These are phyloP conservation scores for Scaptomyza graminum DNA, from an alignment of 1,140 invertebrate species.

Conservation along the genomic window DNA sequence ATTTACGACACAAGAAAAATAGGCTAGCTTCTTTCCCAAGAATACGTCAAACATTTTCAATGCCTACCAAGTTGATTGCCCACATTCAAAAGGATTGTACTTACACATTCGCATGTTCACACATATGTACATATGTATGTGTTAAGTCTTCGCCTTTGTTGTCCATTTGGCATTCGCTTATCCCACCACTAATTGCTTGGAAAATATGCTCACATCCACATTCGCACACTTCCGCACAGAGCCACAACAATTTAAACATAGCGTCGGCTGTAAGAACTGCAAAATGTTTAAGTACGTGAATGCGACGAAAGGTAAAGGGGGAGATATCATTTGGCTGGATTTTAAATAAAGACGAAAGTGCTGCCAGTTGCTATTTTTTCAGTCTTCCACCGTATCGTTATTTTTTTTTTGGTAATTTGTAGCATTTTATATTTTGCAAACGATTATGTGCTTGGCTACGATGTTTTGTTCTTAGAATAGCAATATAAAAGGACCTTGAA, in stretches of 20 bases:
- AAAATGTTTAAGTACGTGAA: conserved; percentile 43
- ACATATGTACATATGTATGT: conserved; percentile 1
- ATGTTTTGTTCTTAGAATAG: conserved; percentile 8
- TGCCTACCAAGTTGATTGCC: conserved; percentile 11
- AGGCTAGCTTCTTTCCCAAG: not conserved
- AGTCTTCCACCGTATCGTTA: conserved; percentile 3
- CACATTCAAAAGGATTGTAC: not conserved
- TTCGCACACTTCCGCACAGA: conserved; percentile 66
- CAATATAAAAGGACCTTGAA: not conserved
- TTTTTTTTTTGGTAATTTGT: conserved; percentile 33
- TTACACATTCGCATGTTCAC: not conserved
- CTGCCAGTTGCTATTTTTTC: conserved; percentile 55
- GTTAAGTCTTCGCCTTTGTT: conserved; percentile 21
- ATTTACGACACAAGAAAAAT: not conserved
- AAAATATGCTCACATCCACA: conserved; percentile 78
- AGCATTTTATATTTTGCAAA: conserved; percentile 20
- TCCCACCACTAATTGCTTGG: conserved; percentile 70
- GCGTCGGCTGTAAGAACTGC: conserved; percentile 40
- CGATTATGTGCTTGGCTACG: conserved; percentile 43
- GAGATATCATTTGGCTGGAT: conserved; percentile 54
- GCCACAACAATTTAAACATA: conserved; percentile 59
- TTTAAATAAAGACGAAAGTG: conserved; percentile 52
- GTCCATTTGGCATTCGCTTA: conserved; percentile 40
- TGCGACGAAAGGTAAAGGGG: not conserved
- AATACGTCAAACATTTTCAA: not conserved